phyloP scores from a whole-genome alignment of 2,888 invertebrate species.

The Eupithecia vulgata region DNA sequence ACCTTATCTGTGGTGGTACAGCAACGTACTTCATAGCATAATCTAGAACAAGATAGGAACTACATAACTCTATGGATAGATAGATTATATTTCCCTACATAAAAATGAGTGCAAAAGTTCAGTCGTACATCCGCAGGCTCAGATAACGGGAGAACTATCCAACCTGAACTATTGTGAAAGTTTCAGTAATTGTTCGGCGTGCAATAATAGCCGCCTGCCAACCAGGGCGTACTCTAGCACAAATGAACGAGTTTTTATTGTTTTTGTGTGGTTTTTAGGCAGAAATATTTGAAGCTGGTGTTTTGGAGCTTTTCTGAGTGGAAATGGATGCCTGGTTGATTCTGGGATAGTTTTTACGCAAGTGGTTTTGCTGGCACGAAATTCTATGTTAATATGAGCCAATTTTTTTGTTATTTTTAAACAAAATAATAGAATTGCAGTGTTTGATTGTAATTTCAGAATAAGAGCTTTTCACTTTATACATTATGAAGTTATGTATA shows the following conservation, averaged over 20 bases:
- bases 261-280: slow-evolving; percentile 1
- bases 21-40: background rate
- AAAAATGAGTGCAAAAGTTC: slow-evolving; percentile 12
- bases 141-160: slow-evolving; percentile 13
- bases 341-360: background rate
- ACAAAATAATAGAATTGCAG: background rate
- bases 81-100: background rate
- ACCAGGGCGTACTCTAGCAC: background rate
- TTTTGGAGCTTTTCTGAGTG: background rate
- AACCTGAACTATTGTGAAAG: slow-evolving; percentile 14
- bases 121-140: slow-evolving; percentile 9
- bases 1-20: background rate
- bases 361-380: background rate
- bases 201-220: slow-evolving; percentile 5
- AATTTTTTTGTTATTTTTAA: too few species aligned
- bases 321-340: background rate
- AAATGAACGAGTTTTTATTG: slow-evolving; percentile 3
- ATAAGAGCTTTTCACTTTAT: background rate
- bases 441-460: background rate
- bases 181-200: slow-evolving; percentile 17
- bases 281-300: background rate
- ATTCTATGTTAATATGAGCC: too few species aligned
- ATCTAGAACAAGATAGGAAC: background rate
- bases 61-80: background rate
- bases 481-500: background rate